Conservation (phyloP, 2,888 invertebrate genomes). For the Diarsia rubi region DNA sequence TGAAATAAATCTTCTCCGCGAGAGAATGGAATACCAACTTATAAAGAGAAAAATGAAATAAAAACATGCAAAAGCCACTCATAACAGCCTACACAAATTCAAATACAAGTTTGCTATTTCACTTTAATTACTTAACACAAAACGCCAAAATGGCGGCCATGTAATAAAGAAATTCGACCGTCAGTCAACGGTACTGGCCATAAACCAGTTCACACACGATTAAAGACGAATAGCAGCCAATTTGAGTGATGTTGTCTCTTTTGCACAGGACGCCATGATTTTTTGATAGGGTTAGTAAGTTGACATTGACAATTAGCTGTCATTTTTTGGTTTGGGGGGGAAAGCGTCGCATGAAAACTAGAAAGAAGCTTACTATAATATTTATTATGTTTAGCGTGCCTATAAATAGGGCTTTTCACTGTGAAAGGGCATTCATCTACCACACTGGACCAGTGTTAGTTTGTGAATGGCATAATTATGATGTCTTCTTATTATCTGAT, state of each 20-base stretch:
- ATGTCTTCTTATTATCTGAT: background rate
- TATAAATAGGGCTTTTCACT: background rate
- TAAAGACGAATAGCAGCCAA: slow-evolving; percentile 27
- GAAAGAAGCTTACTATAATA: background rate
- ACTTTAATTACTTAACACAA: slow-evolving; percentile 24
- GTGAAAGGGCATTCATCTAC: background rate
- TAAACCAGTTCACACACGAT: slow-evolving; percentile 46
- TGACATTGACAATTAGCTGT: slow-evolving; percentile 31
- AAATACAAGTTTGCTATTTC: slow-evolving; percentile 14
- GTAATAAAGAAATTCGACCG: slow-evolving; percentile 32
- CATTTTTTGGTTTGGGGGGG: slow-evolving; percentile 8
- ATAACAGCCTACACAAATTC: background rate
- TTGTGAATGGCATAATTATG: background rate
- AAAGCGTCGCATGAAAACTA: background rate
- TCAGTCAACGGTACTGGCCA: slow-evolving; percentile 38
- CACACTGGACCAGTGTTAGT: background rate
- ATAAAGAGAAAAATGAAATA: background rate
- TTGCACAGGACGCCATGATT: slow-evolving; percentile 32
- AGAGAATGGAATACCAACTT: background rate
- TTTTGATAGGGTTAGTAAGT: slow-evolving; percentile 10
- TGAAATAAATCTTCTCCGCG: background rate
- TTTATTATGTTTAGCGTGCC: background rate
- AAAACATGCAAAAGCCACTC: background rate
- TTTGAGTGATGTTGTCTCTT: slow-evolving; percentile 45
- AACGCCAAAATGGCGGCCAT: slow-evolving; percentile 49